Evolutionary conservation across 2,888 invertebrate species (phyloP).

Genomic region (Drosophila mimica): DNA sequence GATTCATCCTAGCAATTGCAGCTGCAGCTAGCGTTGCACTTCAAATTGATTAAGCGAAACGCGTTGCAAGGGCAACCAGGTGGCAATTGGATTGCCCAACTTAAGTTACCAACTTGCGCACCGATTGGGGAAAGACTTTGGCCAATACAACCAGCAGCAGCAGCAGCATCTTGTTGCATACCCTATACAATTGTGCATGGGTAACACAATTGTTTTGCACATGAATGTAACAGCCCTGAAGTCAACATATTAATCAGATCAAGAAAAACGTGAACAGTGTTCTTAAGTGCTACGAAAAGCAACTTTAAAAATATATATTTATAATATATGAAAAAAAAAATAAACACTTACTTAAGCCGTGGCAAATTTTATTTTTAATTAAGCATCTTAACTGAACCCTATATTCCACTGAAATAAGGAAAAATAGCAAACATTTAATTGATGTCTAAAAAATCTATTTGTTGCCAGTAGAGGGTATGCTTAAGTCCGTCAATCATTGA

Average conservation of each 20-base stretch:
- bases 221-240: background rate
- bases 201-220: background rate
- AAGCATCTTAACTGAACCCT: too few species aligned
- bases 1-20: conserved; percentile 9
- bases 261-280: background rate
- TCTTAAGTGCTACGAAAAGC: too few species aligned
- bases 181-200: conserved; percentile 4
- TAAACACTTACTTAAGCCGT: background rate
- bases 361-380: too few species aligned
- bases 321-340: background rate
- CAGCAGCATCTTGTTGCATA: background rate
- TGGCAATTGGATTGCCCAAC: conserved; percentile 44
- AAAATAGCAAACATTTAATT: background rate
- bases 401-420: background rate
- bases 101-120: conserved; percentile 16
- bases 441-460: too few species aligned
- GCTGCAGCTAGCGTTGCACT: conserved; percentile 47
- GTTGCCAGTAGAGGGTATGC: background rate
- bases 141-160: conserved; percentile 9
- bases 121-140: conserved; percentile 14
- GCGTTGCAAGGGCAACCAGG: conserved; percentile 1
- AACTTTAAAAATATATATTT: background rate
- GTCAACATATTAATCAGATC: background rate
- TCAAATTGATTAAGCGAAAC: conserved; percentile 64
- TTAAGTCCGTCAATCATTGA: background rate